Evolutionary conservation across 1,140 invertebrate species (phyloP).

Genomic region (Macrocentrus cingulum): DNA sequence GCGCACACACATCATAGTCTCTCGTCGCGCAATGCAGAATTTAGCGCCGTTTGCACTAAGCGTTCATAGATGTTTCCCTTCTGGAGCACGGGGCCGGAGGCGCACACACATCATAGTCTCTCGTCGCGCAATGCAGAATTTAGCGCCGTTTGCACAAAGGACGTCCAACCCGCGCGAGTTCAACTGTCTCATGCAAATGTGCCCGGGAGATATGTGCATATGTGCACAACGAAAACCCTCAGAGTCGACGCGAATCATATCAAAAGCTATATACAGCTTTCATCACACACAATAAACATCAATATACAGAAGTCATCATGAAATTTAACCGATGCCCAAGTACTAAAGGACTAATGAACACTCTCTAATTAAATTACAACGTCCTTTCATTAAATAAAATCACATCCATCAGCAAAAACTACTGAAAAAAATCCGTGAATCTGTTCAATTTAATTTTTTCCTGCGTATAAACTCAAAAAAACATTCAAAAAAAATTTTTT

Average conservation of each 20-base stretch:
- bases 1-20: too few relatives aligned
- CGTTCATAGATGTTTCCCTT: not conserved
- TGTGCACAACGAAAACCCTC: slow-evolving; percentile 8
- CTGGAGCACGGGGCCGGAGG: too few relatives aligned
- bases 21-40: slow-evolving; percentile 7
- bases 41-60: too few relatives aligned
- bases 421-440: too few relatives aligned
- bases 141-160: slow-evolving; percentile 23
- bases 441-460: too few relatives aligned
- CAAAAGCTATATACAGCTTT: slow-evolving; percentile 12
- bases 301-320: too few relatives aligned
- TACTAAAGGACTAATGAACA: slow-evolving; percentile 10
- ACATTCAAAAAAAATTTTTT: too few relatives aligned
- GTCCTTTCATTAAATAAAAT: too few relatives aligned
- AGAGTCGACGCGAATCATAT: slow-evolving; percentile 2
- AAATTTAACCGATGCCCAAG: slow-evolving; percentile 2
- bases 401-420: too few relatives aligned
- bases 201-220: slow-evolving; percentile 11
- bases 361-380: too few relatives aligned
- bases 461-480: too few relatives aligned
- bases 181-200: slow-evolving; percentile 19
- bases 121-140: slow-evolving; percentile 10
- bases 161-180: not conserved
- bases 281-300: not conserved
- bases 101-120: too few relatives aligned